A percentile compares a stretch with the other conserved stretches of the same genome.
These are phyloP conservation scores for Leptothorax acervorum DNA, from an alignment of 2,888 invertebrate genomes.

Conservation along the genomic window DNA sequence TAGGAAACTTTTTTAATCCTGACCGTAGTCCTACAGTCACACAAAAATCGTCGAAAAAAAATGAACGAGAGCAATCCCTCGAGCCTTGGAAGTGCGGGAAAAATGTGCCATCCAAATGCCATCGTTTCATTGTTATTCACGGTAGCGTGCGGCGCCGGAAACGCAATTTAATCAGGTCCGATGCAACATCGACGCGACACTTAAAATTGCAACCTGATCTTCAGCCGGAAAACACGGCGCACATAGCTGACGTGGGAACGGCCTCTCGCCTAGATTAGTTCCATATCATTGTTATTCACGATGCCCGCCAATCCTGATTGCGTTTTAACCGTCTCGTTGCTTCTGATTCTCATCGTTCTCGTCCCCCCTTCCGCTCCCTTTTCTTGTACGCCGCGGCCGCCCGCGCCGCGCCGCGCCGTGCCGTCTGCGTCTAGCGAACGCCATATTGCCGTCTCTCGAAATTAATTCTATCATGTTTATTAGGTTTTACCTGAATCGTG, in stretches of 20 bases:
- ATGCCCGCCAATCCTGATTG: conserved; percentile 76
- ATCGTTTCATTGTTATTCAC: conserved; percentile 80
- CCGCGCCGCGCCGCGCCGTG: too few relatives aligned
- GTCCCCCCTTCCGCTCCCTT: not conserved
- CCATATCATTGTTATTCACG: conserved; percentile 80
- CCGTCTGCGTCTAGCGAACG: conserved; percentile 5
- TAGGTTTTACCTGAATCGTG: conserved; percentile 7
- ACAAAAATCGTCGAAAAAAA: conserved; percentile 31
- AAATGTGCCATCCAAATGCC: conserved; percentile 36
- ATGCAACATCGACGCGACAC: conserved; percentile 75
- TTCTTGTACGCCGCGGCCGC: conserved; percentile 1
- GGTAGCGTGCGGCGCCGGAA: conserved; percentile 68
- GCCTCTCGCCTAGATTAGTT: conserved; percentile 74
- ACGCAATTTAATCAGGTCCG: conserved; percentile 79
- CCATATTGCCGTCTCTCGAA: conserved; percentile 25
- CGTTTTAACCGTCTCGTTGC: conserved; percentile 77
- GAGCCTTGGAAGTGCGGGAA: conserved; percentile 1
- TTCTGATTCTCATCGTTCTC: conserved; percentile 50
- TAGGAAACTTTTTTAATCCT: not conserved
- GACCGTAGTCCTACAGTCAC: not conserved
- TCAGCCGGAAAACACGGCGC: conserved; percentile 56
- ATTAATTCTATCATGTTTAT: conserved; percentile 44
- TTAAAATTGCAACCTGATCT: conserved; percentile 80
- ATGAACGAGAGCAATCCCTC: conserved; percentile 20
- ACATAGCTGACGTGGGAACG: not conserved